Evolutionary conservation across 2,888 invertebrate genomes (phyloP), one percentile per base, ranked within the genome.

Genomic region (Parnassius glacialis): DNA sequence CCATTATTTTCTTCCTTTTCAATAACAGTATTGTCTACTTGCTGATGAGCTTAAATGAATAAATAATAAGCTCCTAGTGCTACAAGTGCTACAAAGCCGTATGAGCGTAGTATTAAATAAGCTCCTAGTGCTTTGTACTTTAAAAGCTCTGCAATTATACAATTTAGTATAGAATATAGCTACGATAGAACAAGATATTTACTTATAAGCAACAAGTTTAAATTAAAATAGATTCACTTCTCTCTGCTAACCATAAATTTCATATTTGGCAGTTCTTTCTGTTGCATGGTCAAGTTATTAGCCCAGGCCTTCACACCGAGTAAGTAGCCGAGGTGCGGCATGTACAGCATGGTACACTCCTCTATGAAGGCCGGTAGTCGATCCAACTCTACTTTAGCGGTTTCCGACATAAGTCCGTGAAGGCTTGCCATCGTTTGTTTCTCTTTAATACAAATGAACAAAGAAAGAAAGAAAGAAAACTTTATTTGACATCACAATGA

Each of bases 321-420:
- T 65, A 97, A 85, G 84, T 96, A 97, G 0, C 97, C 96, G 66
- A 96, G 92, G 80, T 96, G 95, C 0, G 95, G 95, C 75, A 95
- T 91, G 78, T 95, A 95, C 59, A 94, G 81, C 83, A 95, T 93
- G 13, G 93, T 92, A 74, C 95, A 95, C 70, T 93, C 93, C 41
- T 92, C 84, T 47, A 97, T 92, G 78, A 93, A 94, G 2, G 92
- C 83, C 1, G 95, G 95, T 44, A 96, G 88, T 42, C 94, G 92
- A 50, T 93, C 86, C 67, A 96, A 85, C 70, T 97, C 96, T 67
- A 94, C 92, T 66, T 92, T 88, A 0, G 96, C 96, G 20, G 96
- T 94, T 61, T 93, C 93, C 1, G 94, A 94, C 90, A 97, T 93
- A 55, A 96, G 88, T 54, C 94, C 93, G 50, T 95, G 94, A 43